A percentile compares a stretch with the other conserved stretches of the same genome.
Evolutionary conservation across 2,888 invertebrate genomes (phyloP).

Genomic region (Dicyrtomina minuta): DNA sequence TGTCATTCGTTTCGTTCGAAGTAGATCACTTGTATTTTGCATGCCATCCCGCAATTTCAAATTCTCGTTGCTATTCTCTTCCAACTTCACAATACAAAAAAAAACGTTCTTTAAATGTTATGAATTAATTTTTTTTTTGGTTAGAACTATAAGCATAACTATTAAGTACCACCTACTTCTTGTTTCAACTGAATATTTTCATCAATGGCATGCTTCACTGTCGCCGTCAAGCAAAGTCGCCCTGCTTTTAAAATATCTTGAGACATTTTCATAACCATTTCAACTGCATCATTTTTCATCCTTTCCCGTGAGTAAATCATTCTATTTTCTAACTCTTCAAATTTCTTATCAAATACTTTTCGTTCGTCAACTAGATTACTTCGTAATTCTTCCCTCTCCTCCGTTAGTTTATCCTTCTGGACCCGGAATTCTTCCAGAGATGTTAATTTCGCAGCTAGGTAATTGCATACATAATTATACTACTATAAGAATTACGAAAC

Average conservation of each 20-base stretch:
- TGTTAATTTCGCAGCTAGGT: constrained; percentile 48
- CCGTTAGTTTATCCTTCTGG: constrained; percentile 46
- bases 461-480: constrained; percentile 3
- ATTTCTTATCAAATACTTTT: constrained; percentile 39
- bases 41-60: constrained; percentile 39
- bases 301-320: constrained; percentile 48
- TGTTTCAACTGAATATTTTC: constrained; percentile 46
- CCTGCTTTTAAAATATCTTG: constrained; percentile 47
- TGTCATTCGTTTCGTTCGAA: constrained; percentile 43
- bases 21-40: constrained; percentile 28
- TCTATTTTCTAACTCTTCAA: constrained; percentile 50
- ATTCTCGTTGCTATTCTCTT: constrained; percentile 42
- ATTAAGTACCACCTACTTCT: too few species aligned
- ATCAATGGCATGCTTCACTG: constrained; percentile 48
- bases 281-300: constrained; percentile 45
- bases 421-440: constrained; percentile 52
- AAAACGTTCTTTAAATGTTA: not conserved
- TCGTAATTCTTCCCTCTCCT: constrained; percentile 41
- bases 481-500: too few species aligned
- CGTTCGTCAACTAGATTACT: constrained; percentile 43
- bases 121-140: too few species aligned
- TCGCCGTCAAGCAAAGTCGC: constrained; percentile 46
- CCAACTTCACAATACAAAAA: constrained; percentile 33
- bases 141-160: too few species aligned
- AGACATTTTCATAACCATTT: constrained; percentile 47